These are phyloP conservation scores for Ursus arctos DNA, from an alignment of 2,113 vertebrate genomes.

Conservation along the genomic window DNA sequence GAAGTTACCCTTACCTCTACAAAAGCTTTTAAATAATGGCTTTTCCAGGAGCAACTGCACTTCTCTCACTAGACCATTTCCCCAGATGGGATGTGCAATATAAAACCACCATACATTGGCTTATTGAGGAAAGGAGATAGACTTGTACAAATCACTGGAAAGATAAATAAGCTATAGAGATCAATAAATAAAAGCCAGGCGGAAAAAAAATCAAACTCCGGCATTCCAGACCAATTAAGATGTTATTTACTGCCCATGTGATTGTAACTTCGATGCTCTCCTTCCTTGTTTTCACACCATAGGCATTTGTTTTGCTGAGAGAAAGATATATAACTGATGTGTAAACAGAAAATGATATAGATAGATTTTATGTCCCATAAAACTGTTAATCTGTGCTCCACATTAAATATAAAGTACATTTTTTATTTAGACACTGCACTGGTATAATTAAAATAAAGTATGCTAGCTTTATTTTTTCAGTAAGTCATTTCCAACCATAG, in stretches of 20 bases:
- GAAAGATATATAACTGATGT: conserved; percentile 88
- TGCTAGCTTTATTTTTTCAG: conserved; percentile 87
- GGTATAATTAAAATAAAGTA: conserved; percentile 91
- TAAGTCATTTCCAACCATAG: conserved; percentile 86
- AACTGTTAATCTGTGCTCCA: conserved; percentile 89
- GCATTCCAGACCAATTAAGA: conserved; percentile 87
- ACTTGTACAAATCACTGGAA: conserved; percentile 85
- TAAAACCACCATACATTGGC: conserved; percentile 83
- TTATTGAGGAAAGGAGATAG: conserved; percentile 85
- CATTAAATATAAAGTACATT: conserved; percentile 89
- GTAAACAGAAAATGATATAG: conserved; percentile 89
- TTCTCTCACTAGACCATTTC: conserved; percentile 79
- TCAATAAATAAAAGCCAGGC: conserved; percentile 87
- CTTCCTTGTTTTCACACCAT: conserved; percentile 81
- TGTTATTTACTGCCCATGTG: conserved; percentile 86
- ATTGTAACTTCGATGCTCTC: conserved; percentile 80
- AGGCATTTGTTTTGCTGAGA: conserved; percentile 86
- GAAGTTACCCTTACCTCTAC: conserved; percentile 74
- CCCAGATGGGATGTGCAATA: conserved; percentile 85
- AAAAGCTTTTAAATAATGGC: conserved; percentile 82
- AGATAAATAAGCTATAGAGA: conserved; percentile 86
- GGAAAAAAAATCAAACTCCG: conserved; percentile 81
- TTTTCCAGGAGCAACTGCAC: conserved; percentile 80
- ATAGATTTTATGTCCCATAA: conserved; percentile 90
- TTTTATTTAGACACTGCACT: conserved; percentile 87